These are phyloP conservation scores for Habropoda laboriosa DNA, from an alignment of 1,140 invertebrate genomes.

Conservation along the genomic window DNA sequence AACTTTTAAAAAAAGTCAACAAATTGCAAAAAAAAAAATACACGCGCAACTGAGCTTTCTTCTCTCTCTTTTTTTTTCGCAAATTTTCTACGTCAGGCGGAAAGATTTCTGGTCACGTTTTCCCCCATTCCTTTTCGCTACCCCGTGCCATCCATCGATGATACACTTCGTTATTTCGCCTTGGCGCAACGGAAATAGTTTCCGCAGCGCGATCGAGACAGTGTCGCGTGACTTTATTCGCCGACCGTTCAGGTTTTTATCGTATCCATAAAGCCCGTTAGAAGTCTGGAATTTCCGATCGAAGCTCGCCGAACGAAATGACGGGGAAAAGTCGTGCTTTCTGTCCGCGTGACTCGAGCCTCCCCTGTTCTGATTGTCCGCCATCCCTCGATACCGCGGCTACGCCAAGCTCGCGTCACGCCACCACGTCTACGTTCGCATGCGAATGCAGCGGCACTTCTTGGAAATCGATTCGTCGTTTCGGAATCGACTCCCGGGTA, in stretches of 20 bases:
- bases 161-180: not conserved
- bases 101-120: too few relatives aligned
- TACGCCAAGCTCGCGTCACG: slow-evolving; percentile 47
- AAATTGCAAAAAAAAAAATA: not conserved
- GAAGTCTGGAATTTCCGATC: slow-evolving; percentile 59
- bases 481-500: slow-evolving; percentile 50
- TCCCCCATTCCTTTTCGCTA: too few relatives aligned
- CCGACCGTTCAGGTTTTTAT: slow-evolving; percentile 58
- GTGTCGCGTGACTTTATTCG: slow-evolving; percentile 61
- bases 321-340: slow-evolving; percentile 28
- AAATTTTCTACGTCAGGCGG: too few relatives aligned
- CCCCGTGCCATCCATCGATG: too few relatives aligned
- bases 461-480: slow-evolving; percentile 58
- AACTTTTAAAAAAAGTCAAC: not conserved
- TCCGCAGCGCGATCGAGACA: slow-evolving; percentile 41
- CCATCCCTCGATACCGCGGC: slow-evolving; percentile 40
- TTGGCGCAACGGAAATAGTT: slow-evolving; percentile 7
- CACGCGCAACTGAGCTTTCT: not conserved
- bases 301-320: slow-evolving; percentile 43
- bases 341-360: slow-evolving; percentile 50
- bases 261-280: slow-evolving; percentile 55
- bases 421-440: slow-evolving; percentile 52
- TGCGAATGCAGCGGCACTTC: slow-evolving; percentile 54
- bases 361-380: slow-evolving; percentile 38
- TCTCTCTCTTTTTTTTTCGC: not conserved